Percentiles rank a stretch among this genome's conserved stretches.
Conservation (phyloP, 2,888 invertebrate genomes). For the Bembecia ichneumoniformis region DNA sequence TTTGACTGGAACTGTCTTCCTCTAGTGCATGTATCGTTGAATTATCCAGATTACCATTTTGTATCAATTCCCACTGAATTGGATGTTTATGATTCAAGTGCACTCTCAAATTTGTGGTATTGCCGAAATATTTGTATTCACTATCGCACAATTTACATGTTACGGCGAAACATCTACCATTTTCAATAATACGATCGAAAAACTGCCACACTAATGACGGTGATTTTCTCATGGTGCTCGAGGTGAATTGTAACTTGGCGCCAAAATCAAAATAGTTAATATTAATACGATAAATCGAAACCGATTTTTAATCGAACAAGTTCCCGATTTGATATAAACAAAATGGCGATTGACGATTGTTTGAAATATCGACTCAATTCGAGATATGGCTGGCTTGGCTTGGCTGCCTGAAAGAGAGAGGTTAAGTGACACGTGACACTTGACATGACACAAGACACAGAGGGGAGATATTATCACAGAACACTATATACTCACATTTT, state of each 20-base stretch:
- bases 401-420: not conserved
- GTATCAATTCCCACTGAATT: slow-evolving; percentile 58
- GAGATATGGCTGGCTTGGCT: too few relatives aligned
- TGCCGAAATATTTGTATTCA: slow-evolving; percentile 62
- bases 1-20: slow-evolving; percentile 1
- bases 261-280: slow-evolving; percentile 27
- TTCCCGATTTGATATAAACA: slow-evolving; percentile 43
- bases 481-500: too few relatives aligned
- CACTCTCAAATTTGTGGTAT: slow-evolving; percentile 57
- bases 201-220: slow-evolving; percentile 61
- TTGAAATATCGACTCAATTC: not conserved
- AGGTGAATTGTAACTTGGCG: slow-evolving; percentile 30
- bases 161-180: slow-evolving; percentile 48
- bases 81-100: slow-evolving; percentile 61
- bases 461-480: not conserved
- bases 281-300: slow-evolving; percentile 19
- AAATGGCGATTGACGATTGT: slow-evolving; percentile 18
- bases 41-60: slow-evolving; percentile 46
- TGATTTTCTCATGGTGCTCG: not conserved
- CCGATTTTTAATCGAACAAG: slow-evolving; percentile 30
- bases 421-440: too few relatives aligned
- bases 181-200: slow-evolving; percentile 51
- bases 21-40: slow-evolving; percentile 22
- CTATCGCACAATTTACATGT: slow-evolving; percentile 63
- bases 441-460: too few relatives aligned